Evolutionary conservation across 37 sponge, comb jelly and placozoan species (phyloP).

Genomic region (Ephydatia muelleri): DNA sequence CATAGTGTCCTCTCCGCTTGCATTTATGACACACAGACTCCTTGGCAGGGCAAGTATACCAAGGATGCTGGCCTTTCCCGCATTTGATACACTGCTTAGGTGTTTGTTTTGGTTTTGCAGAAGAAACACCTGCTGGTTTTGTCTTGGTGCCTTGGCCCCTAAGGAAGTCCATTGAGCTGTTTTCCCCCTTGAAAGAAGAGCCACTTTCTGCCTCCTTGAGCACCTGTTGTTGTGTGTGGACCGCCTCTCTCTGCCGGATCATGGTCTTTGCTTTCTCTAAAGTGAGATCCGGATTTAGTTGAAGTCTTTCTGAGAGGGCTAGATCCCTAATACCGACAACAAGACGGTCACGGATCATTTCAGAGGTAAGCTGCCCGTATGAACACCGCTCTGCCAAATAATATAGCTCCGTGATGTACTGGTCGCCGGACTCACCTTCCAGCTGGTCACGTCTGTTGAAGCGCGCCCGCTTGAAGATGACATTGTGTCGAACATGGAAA

Average conservation of each 20-base stretch:
- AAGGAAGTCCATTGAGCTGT: too few species aligned
- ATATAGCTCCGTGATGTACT: slow-evolving; percentile 23
- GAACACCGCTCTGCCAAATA: neutral
- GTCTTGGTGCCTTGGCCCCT: too few species aligned
- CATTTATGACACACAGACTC: slow-evolving; percentile 36
- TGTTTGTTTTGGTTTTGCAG: neutral
- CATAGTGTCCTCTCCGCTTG: slow-evolving; percentile 31
- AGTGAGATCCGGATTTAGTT: slow-evolving; percentile 31
- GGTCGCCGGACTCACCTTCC: slow-evolving; percentile 23
- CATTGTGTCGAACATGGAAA: slow-evolving; percentile 9
- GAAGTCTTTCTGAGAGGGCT: slow-evolving; percentile 16
- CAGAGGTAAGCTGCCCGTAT: neutral
- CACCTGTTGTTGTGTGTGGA: slow-evolving; percentile 12
- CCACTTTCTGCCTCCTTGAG: slow-evolving; percentile 8
- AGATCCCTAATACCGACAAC: slow-evolving; percentile 26
- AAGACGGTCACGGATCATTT: slow-evolving; percentile 28
- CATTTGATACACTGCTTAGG: slow-evolving; percentile 2
- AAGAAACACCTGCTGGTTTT: too few species aligned
- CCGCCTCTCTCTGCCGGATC: slow-evolving; percentile 26
- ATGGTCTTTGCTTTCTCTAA: slow-evolving; percentile 32
- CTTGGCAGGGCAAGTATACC: slow-evolving; percentile 33
- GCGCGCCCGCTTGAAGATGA: slow-evolving; percentile 3
- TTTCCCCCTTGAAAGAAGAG: too few species aligned
- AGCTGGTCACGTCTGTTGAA: slow-evolving; percentile 11
- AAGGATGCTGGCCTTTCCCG: slow-evolving; percentile 6